phyloP scores from a whole-genome alignment of 2,797 vertebrate species.

The Halcyon badia region DNA sequence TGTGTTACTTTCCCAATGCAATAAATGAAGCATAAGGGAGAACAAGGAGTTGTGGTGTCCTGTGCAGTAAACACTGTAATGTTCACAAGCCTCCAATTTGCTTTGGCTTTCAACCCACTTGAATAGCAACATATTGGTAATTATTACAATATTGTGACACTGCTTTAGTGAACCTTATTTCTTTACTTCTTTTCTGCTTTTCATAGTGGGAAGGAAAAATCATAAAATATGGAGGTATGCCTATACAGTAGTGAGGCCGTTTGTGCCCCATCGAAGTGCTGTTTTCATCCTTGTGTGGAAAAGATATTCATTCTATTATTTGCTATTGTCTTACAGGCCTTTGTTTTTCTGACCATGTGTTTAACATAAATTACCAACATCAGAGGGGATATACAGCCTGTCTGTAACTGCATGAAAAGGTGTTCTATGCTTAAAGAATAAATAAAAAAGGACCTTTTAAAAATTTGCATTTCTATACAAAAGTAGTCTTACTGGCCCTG shows the following conservation, averaged over 20 bases:
- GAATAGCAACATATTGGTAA: background rate
- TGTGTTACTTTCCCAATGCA: background rate
- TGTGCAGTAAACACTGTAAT: background rate
- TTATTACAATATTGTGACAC: background rate
- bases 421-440: background rate
- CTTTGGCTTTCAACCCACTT: background rate
- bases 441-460: background rate
- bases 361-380: background rate
- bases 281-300: background rate
- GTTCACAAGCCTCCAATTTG: background rate
- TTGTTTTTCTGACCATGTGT: background rate
- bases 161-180: background rate
- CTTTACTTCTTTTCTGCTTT: background rate
- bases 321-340: background rate
- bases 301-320: background rate
- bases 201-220: background rate
- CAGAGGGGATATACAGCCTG: background rate
- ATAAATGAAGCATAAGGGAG: rapidly evolving
- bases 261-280: background rate
- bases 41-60: background rate
- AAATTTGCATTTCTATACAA: background rate
- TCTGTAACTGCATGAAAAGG: background rate
- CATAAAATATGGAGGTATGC: background rate
- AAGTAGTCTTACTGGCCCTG: background rate
- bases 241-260: background rate